A percentile compares a stretch with the other conserved stretches of the same genome.
Evolutionary conservation across 2,888 invertebrate genomes (phyloP).

Genomic region (Ctenicera cuprea): DNA sequence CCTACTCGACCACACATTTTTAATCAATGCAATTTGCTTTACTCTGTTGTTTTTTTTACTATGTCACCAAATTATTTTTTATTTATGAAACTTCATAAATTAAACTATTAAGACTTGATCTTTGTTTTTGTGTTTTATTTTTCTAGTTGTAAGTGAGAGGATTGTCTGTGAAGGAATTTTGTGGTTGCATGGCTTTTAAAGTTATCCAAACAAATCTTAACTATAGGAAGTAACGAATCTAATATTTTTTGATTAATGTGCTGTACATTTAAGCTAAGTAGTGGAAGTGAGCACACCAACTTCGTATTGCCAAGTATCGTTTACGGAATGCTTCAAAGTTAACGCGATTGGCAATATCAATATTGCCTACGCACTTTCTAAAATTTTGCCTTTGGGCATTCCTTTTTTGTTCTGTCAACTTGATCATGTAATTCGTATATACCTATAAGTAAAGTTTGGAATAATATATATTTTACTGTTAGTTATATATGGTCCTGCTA

Average conservation of each 20-base stretch:
- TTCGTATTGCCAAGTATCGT: slow-evolving; percentile 30
- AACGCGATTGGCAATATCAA: background rate
- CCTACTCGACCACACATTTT: slow-evolving; percentile 26
- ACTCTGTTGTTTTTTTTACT: slow-evolving; percentile 17
- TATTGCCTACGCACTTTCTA: background rate
- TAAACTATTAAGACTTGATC: slow-evolving; percentile 21
- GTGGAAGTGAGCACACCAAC: slow-evolving; percentile 14
- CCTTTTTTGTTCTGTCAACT: slow-evolving; percentile 34
- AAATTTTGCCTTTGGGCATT: slow-evolving; percentile 19
- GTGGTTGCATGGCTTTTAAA: slow-evolving; percentile 35
- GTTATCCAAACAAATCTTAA: slow-evolving; percentile 26
- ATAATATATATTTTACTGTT: slow-evolving; percentile 52
- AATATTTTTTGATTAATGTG: slow-evolving; percentile 38
- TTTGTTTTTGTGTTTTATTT: slow-evolving; percentile 31
- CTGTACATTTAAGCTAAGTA: slow-evolving; percentile 36
- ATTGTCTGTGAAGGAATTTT: slow-evolving; percentile 31
- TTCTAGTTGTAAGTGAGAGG: slow-evolving; percentile 17
- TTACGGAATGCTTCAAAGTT: slow-evolving; percentile 26
- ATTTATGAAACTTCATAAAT: slow-evolving; percentile 24
- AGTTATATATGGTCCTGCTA: slow-evolving; percentile 45
- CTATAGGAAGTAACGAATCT: slow-evolving; percentile 30
- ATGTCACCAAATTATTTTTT: slow-evolving; percentile 22
- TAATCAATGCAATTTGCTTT: slow-evolving; percentile 16
- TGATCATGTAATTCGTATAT: slow-evolving; percentile 39
- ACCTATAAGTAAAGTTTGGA: slow-evolving; percentile 34